Base-by-base conservation (phyloP, 2,888 invertebrate species). In the Eutolmus rufibarbis region DNA sequence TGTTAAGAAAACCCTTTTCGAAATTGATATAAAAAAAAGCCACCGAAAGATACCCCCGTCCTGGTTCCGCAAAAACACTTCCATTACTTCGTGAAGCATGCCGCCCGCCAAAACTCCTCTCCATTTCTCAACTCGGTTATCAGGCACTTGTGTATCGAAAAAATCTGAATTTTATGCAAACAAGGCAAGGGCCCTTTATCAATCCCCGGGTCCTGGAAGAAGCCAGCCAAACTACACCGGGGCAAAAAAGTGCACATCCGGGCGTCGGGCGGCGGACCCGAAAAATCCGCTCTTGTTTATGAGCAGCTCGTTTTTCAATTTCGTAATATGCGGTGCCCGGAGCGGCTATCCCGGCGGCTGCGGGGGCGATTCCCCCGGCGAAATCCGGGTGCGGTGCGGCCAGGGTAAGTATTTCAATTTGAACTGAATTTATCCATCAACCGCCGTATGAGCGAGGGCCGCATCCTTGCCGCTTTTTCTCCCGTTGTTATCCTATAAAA, bases 391-490 rank as follows among this genome's bases (percentile, higher is more conserved):
- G 7, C 56, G 19, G 56, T 34, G 12, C 23, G 40, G 57, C 4
- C 28, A 28, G 66, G 37, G 82, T 66, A 84, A 84, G 82, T 84
- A 84, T 84, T 84, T 84, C 82, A 84, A 84, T 84, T 84, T 84
- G 34, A 66, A 66, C 82, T 66, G 66, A 84, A 84, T 84, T 84
- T 84, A 66, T 37, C 66, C 82, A 84, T 84, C 82, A 84, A 40
- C 40, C 82, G 66, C 34, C 51, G 16, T 77, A 40, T 77, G 77
- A 40, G 23, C 40, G 77, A 19, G 77, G 2, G 19, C 57, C 66
- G 66, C 66, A 28, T 66, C 23, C 66, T 66, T 66, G 66, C 23
- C 28, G 66, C 28, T 66, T 23, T 66, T 28, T 66, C 19, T 66
- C 23, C 7, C n/a, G 5, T 66, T 66, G 28, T 23, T 66, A 66